Conservation (phyloP, 1,140 invertebrate genomes). For the Tetragnatha versicolor region DNA sequence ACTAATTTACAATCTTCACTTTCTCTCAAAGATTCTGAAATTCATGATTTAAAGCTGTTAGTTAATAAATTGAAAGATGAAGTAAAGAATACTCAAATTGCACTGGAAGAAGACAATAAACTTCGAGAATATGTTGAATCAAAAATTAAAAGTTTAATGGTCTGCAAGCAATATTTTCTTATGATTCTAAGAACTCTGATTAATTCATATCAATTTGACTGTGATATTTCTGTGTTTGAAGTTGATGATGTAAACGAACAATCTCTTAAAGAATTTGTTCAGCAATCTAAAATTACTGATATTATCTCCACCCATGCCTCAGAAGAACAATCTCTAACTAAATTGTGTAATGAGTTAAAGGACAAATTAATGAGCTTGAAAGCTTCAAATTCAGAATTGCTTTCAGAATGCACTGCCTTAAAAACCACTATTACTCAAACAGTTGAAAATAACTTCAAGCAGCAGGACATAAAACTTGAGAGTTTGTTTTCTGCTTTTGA, state of each 20-base stretch:
- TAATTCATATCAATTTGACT: neutral
- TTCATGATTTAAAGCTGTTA: neutral
- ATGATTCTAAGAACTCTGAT: neutral
- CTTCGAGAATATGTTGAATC: neutral
- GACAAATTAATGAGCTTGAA: neutral
- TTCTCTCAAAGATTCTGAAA: neutral
- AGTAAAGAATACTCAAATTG: neutral
- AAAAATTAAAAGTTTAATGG: neutral
- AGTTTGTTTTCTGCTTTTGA: slow-evolving; percentile 7
- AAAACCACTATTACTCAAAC: neutral
- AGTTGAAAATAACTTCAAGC: neutral
- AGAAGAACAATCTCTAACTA: neutral
- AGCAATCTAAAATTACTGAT: neutral
- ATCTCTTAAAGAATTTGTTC: neutral
- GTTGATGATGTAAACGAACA: neutral
- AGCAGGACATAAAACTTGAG: neutral
- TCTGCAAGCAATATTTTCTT: slow-evolving; percentile 11
- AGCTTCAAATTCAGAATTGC: neutral
- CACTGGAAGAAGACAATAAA: neutral
- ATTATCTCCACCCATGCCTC: neutral
- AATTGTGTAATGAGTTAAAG: neutral
- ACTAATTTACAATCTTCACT: neutral
- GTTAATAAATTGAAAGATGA: neutral
- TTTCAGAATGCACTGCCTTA: neutral
- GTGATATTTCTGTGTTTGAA: slow-evolving; percentile 16